A percentile compares a stretch with the other conserved stretches of the same genome.
Evolutionary conservation across 2,888 invertebrate species (phyloP).

Genomic region (Agrotis segetum): DNA sequence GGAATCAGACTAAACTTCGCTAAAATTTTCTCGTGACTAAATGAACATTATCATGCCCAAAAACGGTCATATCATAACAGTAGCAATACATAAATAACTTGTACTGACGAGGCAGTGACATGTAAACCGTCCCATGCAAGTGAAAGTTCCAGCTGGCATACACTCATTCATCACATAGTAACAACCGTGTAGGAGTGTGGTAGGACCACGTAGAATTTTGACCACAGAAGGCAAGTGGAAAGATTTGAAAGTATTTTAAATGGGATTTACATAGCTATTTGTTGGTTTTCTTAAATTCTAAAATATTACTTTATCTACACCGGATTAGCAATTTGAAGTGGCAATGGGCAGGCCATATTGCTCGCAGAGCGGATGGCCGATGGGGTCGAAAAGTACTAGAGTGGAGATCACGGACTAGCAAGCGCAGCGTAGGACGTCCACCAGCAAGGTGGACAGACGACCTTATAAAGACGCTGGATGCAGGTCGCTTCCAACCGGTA

Average conservation of each 20-base stretch:
- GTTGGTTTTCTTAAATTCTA: background rate
- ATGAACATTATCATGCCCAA: background rate
- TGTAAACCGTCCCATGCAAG: constrained; percentile 62
- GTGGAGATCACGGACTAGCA: no score
- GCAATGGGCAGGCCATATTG: no score
- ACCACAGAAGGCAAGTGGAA: constrained; percentile 24
- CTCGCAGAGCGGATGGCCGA: no score
- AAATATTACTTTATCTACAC: background rate
- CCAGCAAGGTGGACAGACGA: no score
- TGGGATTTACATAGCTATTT: background rate
- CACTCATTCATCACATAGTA: constrained; percentile 62
- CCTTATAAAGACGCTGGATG: no score
- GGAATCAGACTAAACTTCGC: no score
- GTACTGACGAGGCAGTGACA: constrained; percentile 47
- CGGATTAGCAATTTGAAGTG: no score
- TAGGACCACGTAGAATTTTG: background rate
- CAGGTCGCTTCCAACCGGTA: no score
- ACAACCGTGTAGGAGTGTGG: constrained; percentile 51
- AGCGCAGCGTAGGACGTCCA: no score
- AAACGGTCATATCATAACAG: constrained; percentile 8
- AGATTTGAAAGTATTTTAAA: background rate
- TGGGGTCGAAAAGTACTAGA: no score
- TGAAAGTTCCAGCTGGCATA: constrained; percentile 69
- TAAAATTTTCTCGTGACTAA: background rate
- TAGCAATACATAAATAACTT: constrained; percentile 20